Evolutionary conservation across 2,797 vertebrate species (phyloP), one percentile per base, ranked within the genome.

Genomic region (Aselliscus stoliczkanus): DNA sequence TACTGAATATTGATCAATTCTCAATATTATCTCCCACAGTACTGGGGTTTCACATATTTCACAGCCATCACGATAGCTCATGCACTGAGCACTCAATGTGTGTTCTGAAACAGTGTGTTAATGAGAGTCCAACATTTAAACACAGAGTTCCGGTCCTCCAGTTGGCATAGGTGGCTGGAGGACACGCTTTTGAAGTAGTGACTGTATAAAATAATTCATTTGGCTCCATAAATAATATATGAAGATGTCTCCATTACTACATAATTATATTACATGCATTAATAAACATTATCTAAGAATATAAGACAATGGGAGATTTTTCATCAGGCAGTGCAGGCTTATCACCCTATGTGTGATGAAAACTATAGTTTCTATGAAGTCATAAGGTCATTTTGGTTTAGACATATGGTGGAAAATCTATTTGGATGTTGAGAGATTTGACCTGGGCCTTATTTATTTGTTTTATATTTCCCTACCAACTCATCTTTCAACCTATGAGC

Each of bases 1-100:
- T 65, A 69, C 31, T n/a, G 3, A 65, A 4, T 62, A 25, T 44
- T 62, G 88, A 50, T 92, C n/a, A 58, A 7, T 56, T 73, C 12
- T 95, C n/a, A 73, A 14, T 79, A 81, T 90, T 62, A 42, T 50
- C 27, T 93, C 14, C 52, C 54, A 75, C 13, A 95, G 58, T 1
- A 67, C 13, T 13, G 11, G 4, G 9, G 2, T 87, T 93, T 94
- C 31, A 86, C 31, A 79, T 80, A 44, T 81, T 87, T 18, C 20
- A 94, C 60, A 87, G 18, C 4, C 9, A 54, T n/a, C 2, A 34
- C 25, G 12, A 10, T 67, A 56, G 9, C 44, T 89, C 37, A 39
- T 23, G 56, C 92, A 44, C 13, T 52, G 17, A n/a, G 1, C 29
- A 47, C 8, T 20, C 20, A 77, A 52, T 56, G 8, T 50, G 18